phyloP scores from a whole-genome alignment of 2,888 invertebrate species.

The Drosophila fulvimacula region DNA sequence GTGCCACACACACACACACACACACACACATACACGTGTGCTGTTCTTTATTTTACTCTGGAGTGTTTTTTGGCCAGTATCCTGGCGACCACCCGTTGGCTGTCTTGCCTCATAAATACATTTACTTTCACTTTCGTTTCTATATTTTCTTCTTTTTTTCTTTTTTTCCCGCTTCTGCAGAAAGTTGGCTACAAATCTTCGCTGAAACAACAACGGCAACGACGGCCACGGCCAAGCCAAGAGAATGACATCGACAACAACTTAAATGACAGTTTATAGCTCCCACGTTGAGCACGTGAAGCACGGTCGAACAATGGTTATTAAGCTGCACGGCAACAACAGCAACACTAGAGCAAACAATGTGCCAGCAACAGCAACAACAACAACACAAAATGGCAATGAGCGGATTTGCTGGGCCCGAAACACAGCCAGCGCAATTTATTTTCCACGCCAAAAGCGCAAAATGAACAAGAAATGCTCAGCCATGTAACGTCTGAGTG shows the following conservation, averaged over 20 bases:
- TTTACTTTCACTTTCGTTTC: conserved; percentile 70
- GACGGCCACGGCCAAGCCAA: conserved; percentile 28
- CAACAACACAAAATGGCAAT: conserved; percentile 59
- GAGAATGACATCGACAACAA: conserved; percentile 79
- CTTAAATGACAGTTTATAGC: conserved; percentile 79
- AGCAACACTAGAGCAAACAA: conserved; percentile 52
- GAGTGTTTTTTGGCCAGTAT: conserved; percentile 67
- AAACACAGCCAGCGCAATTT: conserved; percentile 70
- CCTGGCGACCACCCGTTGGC: conserved; percentile 29
- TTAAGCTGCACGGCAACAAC: conserved; percentile 60
- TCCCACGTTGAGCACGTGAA: conserved; percentile 73
- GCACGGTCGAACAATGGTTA: conserved; percentile 68
- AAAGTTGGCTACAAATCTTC: conserved; percentile 76
- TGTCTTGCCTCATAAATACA: conserved; percentile 68
- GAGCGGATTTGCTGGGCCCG: conserved; percentile 73
- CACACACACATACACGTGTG: conserved; percentile 7
- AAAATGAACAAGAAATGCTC: conserved; percentile 60
- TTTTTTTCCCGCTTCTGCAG: conserved; percentile 21
- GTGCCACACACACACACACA: conserved; percentile 2
- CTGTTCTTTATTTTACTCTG: conserved; percentile 68
- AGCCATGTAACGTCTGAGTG: conserved; percentile 23
- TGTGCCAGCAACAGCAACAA: conserved; percentile 29
- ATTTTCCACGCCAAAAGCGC: conserved; percentile 67
- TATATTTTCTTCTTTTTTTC: not conserved
- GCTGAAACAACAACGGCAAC: conserved; percentile 42